Evolutionary conservation across 2,797 vertebrate species (phyloP).

Genomic region (Manis pentadactyla): DNA sequence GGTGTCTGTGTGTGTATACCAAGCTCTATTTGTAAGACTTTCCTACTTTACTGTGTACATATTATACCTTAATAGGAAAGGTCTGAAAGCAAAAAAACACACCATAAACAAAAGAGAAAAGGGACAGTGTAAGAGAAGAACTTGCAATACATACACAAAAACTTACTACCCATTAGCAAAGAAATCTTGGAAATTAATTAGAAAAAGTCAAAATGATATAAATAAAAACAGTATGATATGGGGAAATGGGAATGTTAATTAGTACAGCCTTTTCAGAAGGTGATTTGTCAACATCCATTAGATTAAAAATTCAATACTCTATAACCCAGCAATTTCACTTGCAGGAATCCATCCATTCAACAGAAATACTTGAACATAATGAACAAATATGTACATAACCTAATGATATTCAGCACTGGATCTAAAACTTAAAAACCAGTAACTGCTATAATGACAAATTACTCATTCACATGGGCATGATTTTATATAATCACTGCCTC

Average conservation of each 20-base stretch:
- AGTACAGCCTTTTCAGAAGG: not conserved
- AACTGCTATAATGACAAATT: constrained; percentile 46
- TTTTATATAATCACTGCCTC: not conserved
- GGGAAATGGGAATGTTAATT: constrained; percentile 26
- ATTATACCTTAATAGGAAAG: not conserved
- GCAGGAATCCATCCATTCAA: not conserved
- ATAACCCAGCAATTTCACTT: constrained; percentile 12
- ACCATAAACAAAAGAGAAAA: constrained; percentile 23
- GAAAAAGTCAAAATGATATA: not conserved
- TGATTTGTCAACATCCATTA: constrained; percentile 5
- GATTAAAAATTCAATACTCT: constrained; percentile 15
- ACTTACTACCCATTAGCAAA: not conserved
- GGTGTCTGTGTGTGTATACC: too few relatives aligned
- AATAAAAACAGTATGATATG: not conserved
- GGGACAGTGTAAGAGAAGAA: constrained; percentile 2
- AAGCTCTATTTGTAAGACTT: not conserved
- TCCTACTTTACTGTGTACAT: not conserved
- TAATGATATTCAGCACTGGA: constrained; percentile 1
- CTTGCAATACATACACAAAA: not conserved
- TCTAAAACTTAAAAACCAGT: not conserved
- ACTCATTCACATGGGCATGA: not conserved
- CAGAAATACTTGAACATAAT: not conserved
- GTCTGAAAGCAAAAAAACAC: constrained; percentile 9
- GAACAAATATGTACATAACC: not conserved
- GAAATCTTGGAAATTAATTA: not conserved